Base-by-base conservation (phyloP, 2,888 invertebrate genomes). In the Alitta virens region DNA sequence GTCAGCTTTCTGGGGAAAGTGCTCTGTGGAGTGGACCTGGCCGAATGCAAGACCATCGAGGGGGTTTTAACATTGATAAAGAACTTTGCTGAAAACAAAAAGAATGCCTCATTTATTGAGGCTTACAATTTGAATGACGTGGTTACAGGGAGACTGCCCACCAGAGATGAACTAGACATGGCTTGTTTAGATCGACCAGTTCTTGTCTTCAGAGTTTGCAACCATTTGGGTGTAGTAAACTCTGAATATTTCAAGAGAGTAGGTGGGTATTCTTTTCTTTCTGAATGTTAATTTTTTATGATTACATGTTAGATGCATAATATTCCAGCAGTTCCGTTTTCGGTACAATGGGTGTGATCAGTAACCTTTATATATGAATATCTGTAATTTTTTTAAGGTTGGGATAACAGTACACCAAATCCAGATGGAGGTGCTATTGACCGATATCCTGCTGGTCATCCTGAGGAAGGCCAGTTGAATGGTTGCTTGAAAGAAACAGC, bases 91-190 rank as follows among this genome's bases (percentile, higher is more conserved):
- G 5, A 5, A 5, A 46, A 3, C 5, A 43, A 65, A 40, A 59
- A 56, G 3, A 56, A 43, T 14, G 40, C 26, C 33, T 27, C 26
- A 33, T 67, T 65, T 63, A 49, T 67, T 21, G 16, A 40, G 14
- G 65, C 67, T 14, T 24, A 26, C 24, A 56, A 57, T 2, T 66
- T 67, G 68, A 64, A 69, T 24, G 66, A 69, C 56, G 64, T 65
- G 56, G 18, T 27, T 3, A 25, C 68, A 21, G 69, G 68, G 42
- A 54, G 68, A n/a, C 62, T 40, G 21, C 70, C 70, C 2, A 63
- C 54, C 21, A 59, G 58, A 12, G 56, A 64, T 14, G 70, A 70
- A 55, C 18, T 70, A 21, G 70, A 70, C 50, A 59, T 53, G 23
- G 67, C 62, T n/a, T 66, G 67, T 25, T 24, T 40, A 2, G 66